Evolutionary conservation across 2,888 invertebrate species (phyloP).

Genomic region (Nemurella pictetii): DNA sequence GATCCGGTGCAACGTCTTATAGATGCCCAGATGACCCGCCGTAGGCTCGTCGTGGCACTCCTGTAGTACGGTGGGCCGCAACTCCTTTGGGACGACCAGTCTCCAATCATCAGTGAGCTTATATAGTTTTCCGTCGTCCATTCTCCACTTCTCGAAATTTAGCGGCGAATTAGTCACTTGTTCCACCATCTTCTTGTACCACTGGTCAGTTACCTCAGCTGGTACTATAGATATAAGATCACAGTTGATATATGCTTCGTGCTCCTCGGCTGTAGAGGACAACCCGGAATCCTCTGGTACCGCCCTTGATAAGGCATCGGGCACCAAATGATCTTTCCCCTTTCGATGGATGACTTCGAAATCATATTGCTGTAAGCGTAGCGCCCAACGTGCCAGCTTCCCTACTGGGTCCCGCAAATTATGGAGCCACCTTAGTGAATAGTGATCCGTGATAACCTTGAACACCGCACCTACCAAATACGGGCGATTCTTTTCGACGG

Average conservation of each 20-base stretch:
- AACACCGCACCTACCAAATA: constrained; percentile 43
- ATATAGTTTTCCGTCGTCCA: neutral
- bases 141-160: neutral
- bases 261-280: too few species aligned
- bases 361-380: constrained; percentile 37
- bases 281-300: neutral
- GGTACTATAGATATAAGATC: neutral
- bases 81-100: constrained; percentile 40
- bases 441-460: constrained; percentile 44
- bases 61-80: constrained; percentile 34
- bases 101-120: constrained; percentile 39
- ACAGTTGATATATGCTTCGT: too few species aligned
- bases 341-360: constrained; percentile 38
- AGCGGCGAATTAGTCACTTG: constrained; percentile 23
- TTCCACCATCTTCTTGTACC: constrained; percentile 37
- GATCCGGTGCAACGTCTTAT: neutral
- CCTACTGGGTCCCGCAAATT: constrained; percentile 45
- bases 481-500: constrained; percentile 2
- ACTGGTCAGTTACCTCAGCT: constrained; percentile 22
- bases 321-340: constrained; percentile 39
- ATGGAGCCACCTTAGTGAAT: constrained; percentile 45
- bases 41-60: constrained; percentile 44
- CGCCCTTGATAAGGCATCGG: constrained; percentile 39
- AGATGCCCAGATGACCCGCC: constrained; percentile 45
- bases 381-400: constrained; percentile 44